Percentiles rank a stretch among this genome's conserved stretches.
Evolutionary conservation across 2,888 invertebrate genomes (phyloP).

Genomic region (Onchidella celtica): DNA sequence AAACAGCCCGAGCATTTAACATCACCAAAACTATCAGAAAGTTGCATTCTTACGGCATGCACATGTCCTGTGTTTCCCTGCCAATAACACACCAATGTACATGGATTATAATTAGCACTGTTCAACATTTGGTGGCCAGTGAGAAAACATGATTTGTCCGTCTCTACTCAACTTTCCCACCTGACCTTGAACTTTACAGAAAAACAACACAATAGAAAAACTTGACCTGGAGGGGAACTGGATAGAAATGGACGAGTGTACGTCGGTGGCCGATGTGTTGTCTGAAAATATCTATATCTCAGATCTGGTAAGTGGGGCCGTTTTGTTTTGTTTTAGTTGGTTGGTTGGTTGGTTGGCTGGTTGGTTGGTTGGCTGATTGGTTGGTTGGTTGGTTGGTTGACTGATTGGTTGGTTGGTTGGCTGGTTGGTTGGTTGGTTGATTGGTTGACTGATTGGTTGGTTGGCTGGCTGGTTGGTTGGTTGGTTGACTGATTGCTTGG

Average conservation of each 20-base stretch:
- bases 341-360: background rate
- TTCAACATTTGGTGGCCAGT: too few species aligned
- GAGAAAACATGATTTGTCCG: too few species aligned
- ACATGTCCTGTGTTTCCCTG: too few species aligned
- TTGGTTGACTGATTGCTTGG: too few species aligned
- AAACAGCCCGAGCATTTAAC: too few species aligned
- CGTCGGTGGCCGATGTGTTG: constrained; percentile 65
- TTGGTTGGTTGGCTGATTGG: background rate
- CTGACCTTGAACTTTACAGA: too few species aligned
- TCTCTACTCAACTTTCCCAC: too few species aligned
- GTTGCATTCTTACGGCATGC: too few species aligned
- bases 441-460: background rate
- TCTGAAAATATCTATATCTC: constrained; percentile 70
- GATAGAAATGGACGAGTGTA: constrained; percentile 66
- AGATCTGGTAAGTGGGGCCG: constrained; percentile 70
- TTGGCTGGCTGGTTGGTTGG: background rate
- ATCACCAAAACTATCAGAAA: too few species aligned
- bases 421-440: background rate
- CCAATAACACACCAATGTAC: too few species aligned
- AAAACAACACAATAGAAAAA: constrained; percentile 69
- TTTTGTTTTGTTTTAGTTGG: too few species aligned
- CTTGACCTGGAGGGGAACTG: constrained; percentile 71
- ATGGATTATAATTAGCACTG: too few species aligned
- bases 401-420: background rate
- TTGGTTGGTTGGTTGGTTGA: background rate